Evolutionary conservation across 2,113 vertebrate genomes (phyloP), one percentile per base, ranked within the genome.

Genomic region (Eclectus roratus): DNA sequence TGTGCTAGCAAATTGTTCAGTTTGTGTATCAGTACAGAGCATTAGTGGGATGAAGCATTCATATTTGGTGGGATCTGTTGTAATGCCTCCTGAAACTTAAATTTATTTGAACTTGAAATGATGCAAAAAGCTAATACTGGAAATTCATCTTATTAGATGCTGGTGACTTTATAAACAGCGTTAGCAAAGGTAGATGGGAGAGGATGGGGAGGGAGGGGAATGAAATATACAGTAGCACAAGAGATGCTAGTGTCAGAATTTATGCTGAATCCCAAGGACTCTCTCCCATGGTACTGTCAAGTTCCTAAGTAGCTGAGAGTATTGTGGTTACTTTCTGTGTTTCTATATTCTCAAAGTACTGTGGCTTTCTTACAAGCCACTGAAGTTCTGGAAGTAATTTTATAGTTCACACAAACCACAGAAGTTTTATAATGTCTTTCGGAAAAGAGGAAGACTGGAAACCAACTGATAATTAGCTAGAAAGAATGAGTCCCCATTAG

Each of bases 391-490:
- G 18, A 88, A 94, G 85, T 72, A 44, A 7, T 82, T 93, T 82
- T 72, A 18, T 8, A 50, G 70, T 85, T 91, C 18, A 0, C 19
- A 28, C 24, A 85, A 80, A 56, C 39, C 52, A 4, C 27, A 20
- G 15, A 72, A 87, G 73, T 69, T 94, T 89, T 79, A 24, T 80
- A 87, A 93, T 95, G 49, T 81, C 72, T 85, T 91, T 61, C 20
- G 72, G 72, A 80, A 91, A 31, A 31, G 44, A 89, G 61, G 35
- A 69, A 16, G 84, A 28, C 37, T 76, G 82, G 74, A 61, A 94
- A 88, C 47, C 84, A 85, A 28, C 52, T 41, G 79, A 79, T 88
- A 94, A 97, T 96, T 61, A 82, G 21, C 58, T 93, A 37, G 66
- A n/a, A 82, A 91, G 90, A 85, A 82, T 65, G 88, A 82, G 53